A percentile compares a stretch with the other conserved stretches of the same genome.
Evolutionary conservation across 2,113 vertebrate genomes (phyloP).

Genomic region (Porphyrio hochstetteri): DNA sequence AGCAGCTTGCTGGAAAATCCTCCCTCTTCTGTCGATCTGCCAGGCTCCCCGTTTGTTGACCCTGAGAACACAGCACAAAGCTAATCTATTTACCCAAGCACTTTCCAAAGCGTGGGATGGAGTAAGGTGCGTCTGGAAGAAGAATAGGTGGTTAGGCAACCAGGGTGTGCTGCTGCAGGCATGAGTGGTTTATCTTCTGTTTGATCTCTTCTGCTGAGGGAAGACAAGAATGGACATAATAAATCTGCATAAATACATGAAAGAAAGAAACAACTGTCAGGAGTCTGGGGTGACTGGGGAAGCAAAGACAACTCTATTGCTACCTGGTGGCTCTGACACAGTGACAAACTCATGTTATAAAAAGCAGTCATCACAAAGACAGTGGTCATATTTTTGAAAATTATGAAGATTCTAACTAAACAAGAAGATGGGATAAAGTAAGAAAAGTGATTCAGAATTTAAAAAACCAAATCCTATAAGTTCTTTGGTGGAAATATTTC

Average conservation of each 20-base stretch:
- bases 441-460: not conserved
- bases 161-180: not conserved
- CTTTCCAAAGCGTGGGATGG: not conserved
- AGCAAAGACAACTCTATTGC: not conserved
- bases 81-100: not conserved
- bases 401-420: not conserved
- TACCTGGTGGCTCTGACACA: not conserved
- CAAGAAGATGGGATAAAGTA: not conserved
- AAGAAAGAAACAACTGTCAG: not conserved
- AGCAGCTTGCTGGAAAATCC: not conserved
- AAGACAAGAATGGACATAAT: slow-evolving; percentile 31
- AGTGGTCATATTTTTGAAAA: not conserved
- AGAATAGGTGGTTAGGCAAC: not conserved
- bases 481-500: not conserved
- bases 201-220: slow-evolving; percentile 29
- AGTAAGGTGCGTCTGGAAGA: not conserved
- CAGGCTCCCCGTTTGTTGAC: not conserved
- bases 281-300: not conserved
- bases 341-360: not conserved
- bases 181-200: slow-evolving; percentile 7
- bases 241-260: not conserved
- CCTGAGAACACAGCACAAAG: not conserved
- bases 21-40: not conserved
- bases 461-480: no score
- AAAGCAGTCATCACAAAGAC: not conserved